Evolutionary conservation across 1,140 invertebrate species (phyloP).

Genomic region (Plectus sambesii): DNA sequence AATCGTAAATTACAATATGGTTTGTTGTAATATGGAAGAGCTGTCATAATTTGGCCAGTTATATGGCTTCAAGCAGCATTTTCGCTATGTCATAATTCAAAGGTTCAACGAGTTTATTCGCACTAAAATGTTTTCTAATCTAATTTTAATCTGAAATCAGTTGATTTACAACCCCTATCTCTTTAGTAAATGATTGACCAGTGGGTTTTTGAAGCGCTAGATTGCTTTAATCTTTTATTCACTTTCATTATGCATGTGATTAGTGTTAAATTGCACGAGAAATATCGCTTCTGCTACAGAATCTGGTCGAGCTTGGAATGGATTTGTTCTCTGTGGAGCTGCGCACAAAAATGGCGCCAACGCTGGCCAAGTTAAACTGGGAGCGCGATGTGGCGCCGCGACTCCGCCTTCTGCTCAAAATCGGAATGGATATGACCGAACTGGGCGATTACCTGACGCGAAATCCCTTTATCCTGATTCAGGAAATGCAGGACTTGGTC

Average conservation of each 20-base stretch:
- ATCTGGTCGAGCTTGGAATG: conserved; percentile 67
- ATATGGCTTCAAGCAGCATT: not conserved
- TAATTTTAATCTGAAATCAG: no score
- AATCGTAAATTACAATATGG: no score
- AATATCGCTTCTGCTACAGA: conserved; percentile 26
- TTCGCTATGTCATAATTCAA: not conserved
- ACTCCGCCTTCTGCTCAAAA: conserved; percentile 60
- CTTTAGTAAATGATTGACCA: not conserved
- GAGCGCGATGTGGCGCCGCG: conserved; percentile 63
- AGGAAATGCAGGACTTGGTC: conserved; percentile 59
- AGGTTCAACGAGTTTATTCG: not conserved
- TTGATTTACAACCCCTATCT: no score
- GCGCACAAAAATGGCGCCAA: conserved; percentile 54
- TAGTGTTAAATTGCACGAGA: not conserved
- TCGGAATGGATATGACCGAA: conserved; percentile 57
- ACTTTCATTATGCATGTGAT: not conserved
- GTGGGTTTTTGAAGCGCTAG: not conserved
- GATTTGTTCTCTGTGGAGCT: conserved; percentile 64
- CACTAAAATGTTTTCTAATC: not conserved
- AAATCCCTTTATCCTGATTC: conserved; percentile 68
- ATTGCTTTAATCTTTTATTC: not conserved
- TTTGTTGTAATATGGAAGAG: not conserved
- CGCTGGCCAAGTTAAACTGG: conserved; percentile 64
- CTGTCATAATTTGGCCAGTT: not conserved
- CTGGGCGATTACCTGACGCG: conserved; percentile 64